Conservation (phyloP, 2,888 invertebrate genomes). For the Xestobium rufovillosum region DNA sequence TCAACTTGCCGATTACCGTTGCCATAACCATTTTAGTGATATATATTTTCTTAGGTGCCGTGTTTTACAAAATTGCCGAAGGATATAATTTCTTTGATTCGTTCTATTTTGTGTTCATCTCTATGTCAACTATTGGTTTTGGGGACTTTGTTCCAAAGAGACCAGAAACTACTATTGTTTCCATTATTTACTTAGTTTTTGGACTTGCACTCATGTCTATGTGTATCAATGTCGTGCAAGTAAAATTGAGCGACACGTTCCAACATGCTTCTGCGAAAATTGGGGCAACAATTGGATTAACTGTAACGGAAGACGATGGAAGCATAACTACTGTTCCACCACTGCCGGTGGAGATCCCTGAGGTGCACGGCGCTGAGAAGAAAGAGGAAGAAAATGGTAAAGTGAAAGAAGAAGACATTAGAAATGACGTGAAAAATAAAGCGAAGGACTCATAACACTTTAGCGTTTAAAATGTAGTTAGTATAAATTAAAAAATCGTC, state of each 20-base stretch:
- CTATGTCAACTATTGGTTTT: slow-evolving; percentile 96
- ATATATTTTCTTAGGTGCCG: slow-evolving; percentile 83
- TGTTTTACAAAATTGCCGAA: slow-evolving; percentile 69
- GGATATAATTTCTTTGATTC: slow-evolving; percentile 88
- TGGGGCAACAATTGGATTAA: slow-evolving; percentile 74
- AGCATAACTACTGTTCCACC: slow-evolving; percentile 34
- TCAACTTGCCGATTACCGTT: slow-evolving; percentile 86
- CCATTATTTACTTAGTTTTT: slow-evolving; percentile 87
- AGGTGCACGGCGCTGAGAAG: slow-evolving; percentile 25
- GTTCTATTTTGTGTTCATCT: slow-evolving; percentile 95
- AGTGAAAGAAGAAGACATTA: too few relatives aligned
- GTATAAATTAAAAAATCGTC: too few relatives aligned
- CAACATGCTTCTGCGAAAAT: slow-evolving; percentile 77
- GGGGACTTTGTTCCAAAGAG: slow-evolving; percentile 87
- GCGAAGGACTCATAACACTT: too few relatives aligned
- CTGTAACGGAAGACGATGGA: slow-evolving; percentile 62
- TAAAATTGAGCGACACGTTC: slow-evolving; percentile 71
- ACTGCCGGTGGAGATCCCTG: slow-evolving; percentile 32
- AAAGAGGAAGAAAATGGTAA: too few relatives aligned
- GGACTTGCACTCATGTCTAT: slow-evolving; percentile 93
- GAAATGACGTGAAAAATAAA: too few relatives aligned
- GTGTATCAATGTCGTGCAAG: slow-evolving; percentile 95
- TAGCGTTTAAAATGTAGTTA: too few relatives aligned
- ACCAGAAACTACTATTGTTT: slow-evolving; percentile 81
- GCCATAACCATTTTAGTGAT: slow-evolving; percentile 74